Percentiles rank a stretch among this genome's conserved stretches.
phyloP scores from a whole-genome alignment of 1,140 invertebrate genomes.

The Tigriopus japonicus region DNA sequence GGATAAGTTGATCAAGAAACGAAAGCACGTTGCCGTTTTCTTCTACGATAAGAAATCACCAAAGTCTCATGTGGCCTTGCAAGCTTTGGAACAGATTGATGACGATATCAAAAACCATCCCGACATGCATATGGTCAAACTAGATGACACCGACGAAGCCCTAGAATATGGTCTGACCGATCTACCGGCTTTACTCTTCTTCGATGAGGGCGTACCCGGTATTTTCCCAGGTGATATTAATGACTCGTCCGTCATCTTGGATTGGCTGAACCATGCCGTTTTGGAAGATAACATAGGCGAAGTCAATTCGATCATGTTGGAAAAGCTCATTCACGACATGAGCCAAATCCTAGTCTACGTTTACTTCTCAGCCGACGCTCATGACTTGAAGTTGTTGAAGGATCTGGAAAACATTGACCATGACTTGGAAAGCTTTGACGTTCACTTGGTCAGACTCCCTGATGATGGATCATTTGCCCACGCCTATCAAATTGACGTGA shows the following conservation, averaged over 20 bases:
- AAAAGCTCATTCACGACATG: constrained; percentile 63
- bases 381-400: constrained; percentile 46
- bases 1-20: constrained; percentile 5
- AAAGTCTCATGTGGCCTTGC: background rate
- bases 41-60: constrained; percentile 11
- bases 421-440: constrained; percentile 77
- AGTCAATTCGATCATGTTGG: constrained; percentile 72
- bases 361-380: constrained; percentile 29
- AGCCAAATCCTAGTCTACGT: constrained; percentile 87
- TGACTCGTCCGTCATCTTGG: constrained; percentile 71
- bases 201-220: constrained; percentile 71
- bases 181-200: constrained; percentile 65
- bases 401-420: constrained; percentile 87
- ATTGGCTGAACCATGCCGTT: constrained; percentile 74
- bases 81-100: constrained; percentile 4
- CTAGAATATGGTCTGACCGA: constrained; percentile 75
- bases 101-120: constrained; percentile 27
- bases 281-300: constrained; percentile 76
- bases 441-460: constrained; percentile 53
- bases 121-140: constrained; percentile 21
- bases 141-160: constrained; percentile 65
- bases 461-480: constrained; percentile 58
- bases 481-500: constrained; percentile 53
- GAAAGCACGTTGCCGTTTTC: constrained; percentile 2
- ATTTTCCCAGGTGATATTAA: constrained; percentile 60